Evolutionary conservation across 2,888 invertebrate species (phyloP), one percentile per base, ranked within the genome.

Genomic region (Megamerina dolium): DNA sequence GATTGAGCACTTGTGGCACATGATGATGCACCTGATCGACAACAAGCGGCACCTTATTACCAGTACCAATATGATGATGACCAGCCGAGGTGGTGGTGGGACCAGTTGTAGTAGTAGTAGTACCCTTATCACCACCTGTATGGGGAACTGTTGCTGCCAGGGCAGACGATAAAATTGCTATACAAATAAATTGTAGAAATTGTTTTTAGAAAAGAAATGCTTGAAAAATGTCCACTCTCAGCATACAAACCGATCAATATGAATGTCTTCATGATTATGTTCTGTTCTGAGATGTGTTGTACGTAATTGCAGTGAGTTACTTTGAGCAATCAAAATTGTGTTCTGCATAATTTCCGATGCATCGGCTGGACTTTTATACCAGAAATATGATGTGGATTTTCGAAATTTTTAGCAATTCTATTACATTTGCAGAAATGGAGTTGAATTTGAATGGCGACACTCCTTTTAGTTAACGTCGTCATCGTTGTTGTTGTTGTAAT

Each of bases 1-100:
- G 43, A 12, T 46, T 42, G 27, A 52, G 26, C 4, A 38, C 45
- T 9, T 44, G 34, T 2, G 45, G 45, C 3, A 47, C 32, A n/a
- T 38, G 43, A 13, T 38, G 43, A 34, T 39, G 36, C 4, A 46
- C 37, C 20, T 43, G 35, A 10, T 13, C 20, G 8, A 38, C 42
- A 6, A 34, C 23, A 19, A 34, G 34, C 17, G 34, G 31, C 17
- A 47, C 30, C 4, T 23, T n/a, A n/a, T n/a, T n/a, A n/a, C n/a
- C n/a, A n/a, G n/a, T n/a, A n/a, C n/a, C n/a, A n/a, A n/a, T n/a
- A n/a, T n/a, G n/a, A n/a, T n/a, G n/a, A n/a, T n/a, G n/a, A n/a
- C n/a, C n/a, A n/a, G n/a, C n/a, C n/a, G n/a, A n/a, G n/a, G 18
- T 13, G 26, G 10, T 9, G 36, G 43, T 10, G 32, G n/a, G 12